phyloP scores from a whole-genome alignment of 2,888 invertebrate species.

The Candidula unifasciata region DNA sequence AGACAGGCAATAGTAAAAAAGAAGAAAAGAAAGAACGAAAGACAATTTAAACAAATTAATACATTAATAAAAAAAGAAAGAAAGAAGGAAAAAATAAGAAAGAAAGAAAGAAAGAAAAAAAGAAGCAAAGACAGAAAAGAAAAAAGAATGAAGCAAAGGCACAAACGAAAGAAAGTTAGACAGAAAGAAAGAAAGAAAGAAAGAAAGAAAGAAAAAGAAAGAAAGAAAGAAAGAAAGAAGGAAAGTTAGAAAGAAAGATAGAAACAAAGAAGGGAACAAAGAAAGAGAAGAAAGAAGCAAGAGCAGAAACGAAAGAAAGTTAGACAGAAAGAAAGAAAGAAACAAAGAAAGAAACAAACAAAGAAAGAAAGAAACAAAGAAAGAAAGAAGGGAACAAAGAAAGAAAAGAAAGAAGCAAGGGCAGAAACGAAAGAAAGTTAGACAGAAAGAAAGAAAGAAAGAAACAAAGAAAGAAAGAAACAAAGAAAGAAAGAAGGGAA shows the following conservation, averaged over 20 bases:
- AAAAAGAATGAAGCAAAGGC: neutral
- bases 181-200: neutral
- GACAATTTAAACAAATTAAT: neutral
- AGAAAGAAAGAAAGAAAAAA: neutral
- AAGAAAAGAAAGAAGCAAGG: neutral
- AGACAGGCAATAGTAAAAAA: neutral
- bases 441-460: neutral
- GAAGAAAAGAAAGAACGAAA: neutral
- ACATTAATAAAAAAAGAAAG: neutral
- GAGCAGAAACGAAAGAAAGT: neutral
- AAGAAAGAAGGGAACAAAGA: neutral
- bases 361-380: neutral
- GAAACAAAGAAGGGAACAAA: neutral
- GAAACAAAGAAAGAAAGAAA: neutral
- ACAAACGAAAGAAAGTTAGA: neutral
- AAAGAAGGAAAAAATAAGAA: neutral
- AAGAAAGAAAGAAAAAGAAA: slow-evolving; percentile 18
- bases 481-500: neutral
- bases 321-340: neutral
- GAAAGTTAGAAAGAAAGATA: neutral
- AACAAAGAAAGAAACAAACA: neutral
- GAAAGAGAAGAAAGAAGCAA: neutral
- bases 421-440: neutral
- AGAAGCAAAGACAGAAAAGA: neutral
- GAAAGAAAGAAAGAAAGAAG: slow-evolving; percentile 1